Base-by-base conservation (phyloP, 2,113 vertebrate species). In the Oryzias melastigma region DNA sequence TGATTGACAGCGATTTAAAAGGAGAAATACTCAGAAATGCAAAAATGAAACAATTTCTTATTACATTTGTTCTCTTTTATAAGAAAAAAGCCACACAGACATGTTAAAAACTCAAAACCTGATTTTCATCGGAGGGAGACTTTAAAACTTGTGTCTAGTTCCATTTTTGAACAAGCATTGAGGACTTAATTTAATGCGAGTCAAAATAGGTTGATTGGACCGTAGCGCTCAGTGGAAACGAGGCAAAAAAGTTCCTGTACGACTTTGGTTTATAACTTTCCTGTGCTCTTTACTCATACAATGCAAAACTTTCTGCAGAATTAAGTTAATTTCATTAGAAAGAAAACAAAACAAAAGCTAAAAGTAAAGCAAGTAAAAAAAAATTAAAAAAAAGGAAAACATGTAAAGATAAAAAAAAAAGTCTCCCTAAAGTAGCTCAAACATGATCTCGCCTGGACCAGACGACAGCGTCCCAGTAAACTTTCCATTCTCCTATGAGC, bases 391-490 rank as follows among this genome's bases (percentile, higher is more conserved):
- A 19, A 72, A 42, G 22, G 70, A 46, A 14, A 13, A 59, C 27
- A n/a, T 56, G 14, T 49, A 65, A 29, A 41, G 59, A 29, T 12
- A 46, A 71, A 5, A 42, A 6, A 62, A 68, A 64, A 24, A 67
- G 44, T 51, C 43, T 58, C 17, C 62, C 58, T 66, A 52, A 77
- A 73, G 58, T 19, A 17, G 71, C 24, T 83, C 78, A 10, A n/a
- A 54, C 58, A 61, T 16, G 2, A 58, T 70, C 58, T 68, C 65
- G 73, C 57, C 49, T 16, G 10, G 73, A 80, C 80, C 73, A 75
- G 70, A 64, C 61, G 60, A 75, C 65, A 45, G 74, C 54, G 81
- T 77, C 81, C 82, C 77, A 86, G 72, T 75, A 86, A 81, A 87
- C 75, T 79, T 74, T 70, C 65, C 62, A 44, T 62, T 61, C 44